Conservation (phyloP, 2,797 vertebrate genomes). For the Carcharodon carcharias region DNA sequence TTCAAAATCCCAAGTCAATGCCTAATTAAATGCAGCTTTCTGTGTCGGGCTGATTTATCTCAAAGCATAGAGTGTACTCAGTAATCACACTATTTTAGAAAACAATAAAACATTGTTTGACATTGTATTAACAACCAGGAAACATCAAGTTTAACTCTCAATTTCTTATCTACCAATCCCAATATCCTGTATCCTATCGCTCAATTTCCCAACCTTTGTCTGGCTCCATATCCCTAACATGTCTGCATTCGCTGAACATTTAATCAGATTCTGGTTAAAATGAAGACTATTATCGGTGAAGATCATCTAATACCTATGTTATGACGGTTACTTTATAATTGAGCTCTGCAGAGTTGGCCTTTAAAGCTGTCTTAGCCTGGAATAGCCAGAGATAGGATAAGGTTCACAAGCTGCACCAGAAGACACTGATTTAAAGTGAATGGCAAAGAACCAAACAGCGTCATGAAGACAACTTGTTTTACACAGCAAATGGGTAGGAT, state of each 20-base stretch:
- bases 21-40: constrained; percentile 30
- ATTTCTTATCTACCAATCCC: background rate
- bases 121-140: background rate
- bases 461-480: too few species aligned
- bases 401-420: background rate
- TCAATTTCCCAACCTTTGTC: background rate
- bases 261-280: background rate
- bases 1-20: background rate
- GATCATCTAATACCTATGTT: background rate
- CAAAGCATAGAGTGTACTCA: background rate
- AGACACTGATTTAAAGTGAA: too few species aligned
- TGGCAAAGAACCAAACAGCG: too few species aligned
- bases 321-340: background rate
- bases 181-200: background rate
- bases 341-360: background rate
- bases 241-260: background rate
- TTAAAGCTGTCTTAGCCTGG: background rate
- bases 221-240: background rate
- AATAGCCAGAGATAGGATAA: background rate
- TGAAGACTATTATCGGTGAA: background rate
- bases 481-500: too few species aligned
- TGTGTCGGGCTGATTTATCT: background rate
- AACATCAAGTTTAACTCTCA: background rate
- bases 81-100: background rate
- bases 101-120: background rate